Conservation (phyloP, 1,140 invertebrate species). For the Brachionus angularis region DNA sequence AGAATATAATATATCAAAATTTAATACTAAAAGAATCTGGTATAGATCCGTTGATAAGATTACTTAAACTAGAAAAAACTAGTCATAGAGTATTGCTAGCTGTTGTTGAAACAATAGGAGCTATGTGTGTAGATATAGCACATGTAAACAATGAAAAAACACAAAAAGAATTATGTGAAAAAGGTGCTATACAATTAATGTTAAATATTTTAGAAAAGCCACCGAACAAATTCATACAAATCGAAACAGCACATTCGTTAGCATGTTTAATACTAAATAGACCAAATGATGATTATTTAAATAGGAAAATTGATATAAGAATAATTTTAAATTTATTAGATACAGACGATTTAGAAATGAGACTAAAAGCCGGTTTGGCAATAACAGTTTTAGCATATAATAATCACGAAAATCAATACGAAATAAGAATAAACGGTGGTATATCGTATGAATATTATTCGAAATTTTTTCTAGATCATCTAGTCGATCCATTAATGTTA, state of each 20-base stretch:
- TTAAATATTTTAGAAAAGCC: conserved; percentile 4
- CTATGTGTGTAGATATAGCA: conserved; percentile 55
- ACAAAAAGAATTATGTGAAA: conserved; percentile 27
- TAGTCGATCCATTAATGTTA: conserved; percentile 49
- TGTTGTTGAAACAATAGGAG: conserved; percentile 55
- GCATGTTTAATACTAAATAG: conserved; percentile 34
- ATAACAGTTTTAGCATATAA: conserved; percentile 57
- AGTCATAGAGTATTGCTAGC: conserved; percentile 52
- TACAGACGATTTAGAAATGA: conserved; percentile 41
- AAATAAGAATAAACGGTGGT: conserved; percentile 54
- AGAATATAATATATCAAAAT: conserved; percentile 56
- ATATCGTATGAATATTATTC: conserved; percentile 53
- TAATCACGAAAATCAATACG: conserved; percentile 56
- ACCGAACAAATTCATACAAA: conserved; percentile 9
- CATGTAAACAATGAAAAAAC: conserved; percentile 29
- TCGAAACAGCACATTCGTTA: conserved; percentile 32
- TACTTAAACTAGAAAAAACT: conserved; percentile 47
- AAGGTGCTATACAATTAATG: neutral
- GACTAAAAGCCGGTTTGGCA: conserved; percentile 53
- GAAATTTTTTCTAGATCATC: conserved; percentile 50
- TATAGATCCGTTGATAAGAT: conserved; percentile 53
- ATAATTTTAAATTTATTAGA: conserved; percentile 16
- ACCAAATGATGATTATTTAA: conserved; percentile 1
- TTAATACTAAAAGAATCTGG: conserved; percentile 53
- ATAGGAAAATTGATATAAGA: conserved; percentile 4